These are phyloP conservation scores for Tauraco erythrolophus DNA, from an alignment of 2,113 vertebrate genomes.

Conservation along the genomic window DNA sequence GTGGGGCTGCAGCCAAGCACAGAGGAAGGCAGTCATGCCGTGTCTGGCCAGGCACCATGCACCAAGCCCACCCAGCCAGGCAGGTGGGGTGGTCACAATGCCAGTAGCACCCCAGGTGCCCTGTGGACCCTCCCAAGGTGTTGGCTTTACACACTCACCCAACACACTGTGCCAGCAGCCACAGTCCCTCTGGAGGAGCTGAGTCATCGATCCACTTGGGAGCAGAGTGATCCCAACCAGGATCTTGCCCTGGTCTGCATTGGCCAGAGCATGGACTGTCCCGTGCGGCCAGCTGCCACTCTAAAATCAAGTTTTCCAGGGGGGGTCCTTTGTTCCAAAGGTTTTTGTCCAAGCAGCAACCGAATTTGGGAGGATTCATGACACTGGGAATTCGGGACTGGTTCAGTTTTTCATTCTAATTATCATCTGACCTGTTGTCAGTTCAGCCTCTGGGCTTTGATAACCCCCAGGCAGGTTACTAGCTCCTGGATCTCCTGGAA, in stretches of 20 bases:
- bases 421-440: neutral
- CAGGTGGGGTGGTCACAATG: too few species aligned
- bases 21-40: too few species aligned
- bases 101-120: too few species aligned
- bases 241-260: too few species aligned
- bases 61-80: too few species aligned
- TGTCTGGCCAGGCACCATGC: too few species aligned
- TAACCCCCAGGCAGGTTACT: too few species aligned
- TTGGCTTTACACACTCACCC: too few species aligned
- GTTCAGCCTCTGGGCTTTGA: neutral
- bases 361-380: neutral
- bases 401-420: neutral
- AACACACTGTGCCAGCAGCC: too few species aligned
- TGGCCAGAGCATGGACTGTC: neutral
- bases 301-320: neutral
- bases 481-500: neutral
- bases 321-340: neutral
- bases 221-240: neutral
- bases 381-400: neutral
- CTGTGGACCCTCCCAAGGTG: neutral
- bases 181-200: too few species aligned
- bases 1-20: too few species aligned
- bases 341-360: neutral
- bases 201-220: neutral
- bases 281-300: neutral